Evolutionary conservation across 2,113 vertebrate species (phyloP), one percentile per base, ranked within the genome.

Genomic region (Burhinus oedicnemus): DNA sequence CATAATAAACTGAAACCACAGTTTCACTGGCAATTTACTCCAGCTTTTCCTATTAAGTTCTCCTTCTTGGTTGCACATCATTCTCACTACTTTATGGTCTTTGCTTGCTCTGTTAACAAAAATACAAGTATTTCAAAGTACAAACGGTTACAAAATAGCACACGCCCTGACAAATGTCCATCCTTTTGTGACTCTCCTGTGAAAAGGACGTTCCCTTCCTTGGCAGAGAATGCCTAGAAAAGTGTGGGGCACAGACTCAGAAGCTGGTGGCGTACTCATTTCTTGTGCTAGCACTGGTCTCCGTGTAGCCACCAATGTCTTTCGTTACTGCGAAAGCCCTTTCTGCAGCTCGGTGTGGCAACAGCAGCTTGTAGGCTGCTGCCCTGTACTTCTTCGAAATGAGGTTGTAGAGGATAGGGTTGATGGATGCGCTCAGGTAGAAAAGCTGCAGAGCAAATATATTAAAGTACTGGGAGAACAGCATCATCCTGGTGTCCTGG

Each of bases 371-470:
- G 55, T 95, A 97, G 92, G 98, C 98, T 0, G 99, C 99, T 1
- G 98, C 97, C 75, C 98, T 94, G 92, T 99, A 99, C 96, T 99
- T 98, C 95, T 98, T 98, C 1, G 98, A 99, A 96, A 99, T 98
- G 91, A 99, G 98, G 97, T 99, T 99, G 97, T 99, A 99, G 93
- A 99, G 99, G 49, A 99, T 96, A 0, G 99, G 99, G 96, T 99
- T 99, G 98, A 99, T 98, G 93, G 98, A 99, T 45, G 99, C 98
- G 1, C 98, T 99, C 95, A 99, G 98, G 95, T 99, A 99, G 98
- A 99, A 99, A 42, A 99, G 99, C 72, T 99, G 98, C 98, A 99
- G 98, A n/a, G 99, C 98, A 2, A 98, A 98, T 83, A 99, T 90
- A 85, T 99, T 99, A 88, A 99, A 99, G 90, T 99, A 98, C 93